These are phyloP conservation scores for Antidorcas marsupialis DNA, from an alignment of 2,113 vertebrate species.

Conservation along the genomic window DNA sequence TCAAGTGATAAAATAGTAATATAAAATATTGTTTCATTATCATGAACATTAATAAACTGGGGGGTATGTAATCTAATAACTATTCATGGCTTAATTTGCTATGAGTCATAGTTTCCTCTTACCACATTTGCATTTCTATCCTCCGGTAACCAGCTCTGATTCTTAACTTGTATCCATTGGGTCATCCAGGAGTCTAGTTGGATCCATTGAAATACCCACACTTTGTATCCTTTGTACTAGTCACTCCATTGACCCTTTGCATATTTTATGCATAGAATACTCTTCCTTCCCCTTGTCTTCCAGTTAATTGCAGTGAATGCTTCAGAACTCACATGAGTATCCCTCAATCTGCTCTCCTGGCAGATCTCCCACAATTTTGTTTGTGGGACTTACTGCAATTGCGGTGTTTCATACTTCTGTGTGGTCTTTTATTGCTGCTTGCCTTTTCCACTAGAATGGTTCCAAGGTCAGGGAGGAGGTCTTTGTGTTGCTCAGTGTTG, in stretches of 20 bases:
- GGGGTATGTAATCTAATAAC: neutral
- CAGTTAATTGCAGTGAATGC: neutral
- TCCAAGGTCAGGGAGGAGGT: neutral
- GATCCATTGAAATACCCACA: neutral
- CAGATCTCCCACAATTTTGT: neutral
- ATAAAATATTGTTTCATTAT: conserved; percentile 28
- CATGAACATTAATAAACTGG: neutral
- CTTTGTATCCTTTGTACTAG: neutral
- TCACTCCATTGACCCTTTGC: neutral
- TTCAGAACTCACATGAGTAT: neutral
- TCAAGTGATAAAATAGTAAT: conserved; percentile 37
- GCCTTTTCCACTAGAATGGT: neutral
- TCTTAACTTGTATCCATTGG: neutral
- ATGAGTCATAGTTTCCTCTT: neutral
- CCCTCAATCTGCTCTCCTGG: neutral
- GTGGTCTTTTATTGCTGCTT: neutral
- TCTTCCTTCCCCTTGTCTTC: neutral
- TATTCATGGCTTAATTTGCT: neutral
- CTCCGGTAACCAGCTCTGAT: neutral
- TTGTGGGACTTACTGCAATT: neutral
- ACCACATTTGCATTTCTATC: neutral
- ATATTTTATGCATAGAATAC: neutral
- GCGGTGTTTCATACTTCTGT: neutral
- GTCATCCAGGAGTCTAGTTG: neutral
- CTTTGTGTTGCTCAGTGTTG: neutral